Evolutionary conservation across 2,797 vertebrate genomes (phyloP).

Genomic region (Lithobates sylvaticus): DNA sequence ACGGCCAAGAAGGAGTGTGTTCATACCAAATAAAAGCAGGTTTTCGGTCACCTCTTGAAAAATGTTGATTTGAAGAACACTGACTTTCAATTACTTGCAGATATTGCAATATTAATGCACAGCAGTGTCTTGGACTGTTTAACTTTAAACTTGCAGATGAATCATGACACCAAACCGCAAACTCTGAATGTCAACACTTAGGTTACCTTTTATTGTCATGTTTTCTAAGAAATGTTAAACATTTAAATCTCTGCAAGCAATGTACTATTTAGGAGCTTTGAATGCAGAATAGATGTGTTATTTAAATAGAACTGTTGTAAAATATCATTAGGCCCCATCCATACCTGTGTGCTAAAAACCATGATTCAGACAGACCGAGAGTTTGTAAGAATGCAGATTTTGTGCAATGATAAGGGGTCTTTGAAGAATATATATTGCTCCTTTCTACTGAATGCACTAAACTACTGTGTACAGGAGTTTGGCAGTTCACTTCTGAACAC

Average conservation of each 20-base stretch:
- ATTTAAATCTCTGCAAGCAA: constrained; percentile 12
- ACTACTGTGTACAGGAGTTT: no score
- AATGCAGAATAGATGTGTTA: background rate
- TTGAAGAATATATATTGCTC: no score
- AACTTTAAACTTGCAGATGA: constrained; percentile 37
- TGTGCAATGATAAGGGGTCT: no score
- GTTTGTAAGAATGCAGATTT: no score
- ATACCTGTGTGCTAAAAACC: no score
- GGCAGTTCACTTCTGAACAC: no score
- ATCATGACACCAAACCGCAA: constrained; percentile 9
- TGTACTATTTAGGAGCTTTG: background rate
- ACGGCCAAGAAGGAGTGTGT: constrained; percentile 29
- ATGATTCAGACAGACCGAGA: no score
- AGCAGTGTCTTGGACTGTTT: constrained; percentile 42
- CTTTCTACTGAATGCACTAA: no score
- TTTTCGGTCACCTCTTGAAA: constrained; percentile 46
- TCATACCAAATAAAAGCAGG: constrained; percentile 47
- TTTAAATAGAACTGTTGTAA: no score
- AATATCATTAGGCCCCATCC: no score
- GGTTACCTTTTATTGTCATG: constrained; percentile 5
- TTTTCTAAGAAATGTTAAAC: constrained; percentile 21
- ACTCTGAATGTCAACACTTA: constrained; percentile 11
- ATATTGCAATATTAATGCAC: constrained; percentile 43
- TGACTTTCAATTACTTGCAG: constrained; percentile 26
- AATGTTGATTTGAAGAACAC: constrained; percentile 48